Conservation (phyloP, 2,113 vertebrate species). For the Orthonyx spaldingii region DNA sequence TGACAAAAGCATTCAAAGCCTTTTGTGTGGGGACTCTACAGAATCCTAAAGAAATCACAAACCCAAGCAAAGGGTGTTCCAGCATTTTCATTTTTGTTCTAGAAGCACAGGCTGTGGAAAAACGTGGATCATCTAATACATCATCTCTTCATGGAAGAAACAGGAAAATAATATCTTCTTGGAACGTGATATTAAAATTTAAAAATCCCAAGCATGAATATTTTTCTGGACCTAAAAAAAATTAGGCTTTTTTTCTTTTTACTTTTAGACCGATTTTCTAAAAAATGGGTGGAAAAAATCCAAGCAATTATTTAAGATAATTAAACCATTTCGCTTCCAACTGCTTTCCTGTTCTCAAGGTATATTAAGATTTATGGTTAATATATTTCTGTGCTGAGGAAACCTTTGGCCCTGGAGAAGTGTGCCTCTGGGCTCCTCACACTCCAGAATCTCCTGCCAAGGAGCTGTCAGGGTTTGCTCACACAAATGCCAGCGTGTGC, state of each 20-base stretch:
- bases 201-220: background rate
- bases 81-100: background rate
- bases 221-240: background rate
- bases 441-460: background rate
- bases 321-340: background rate
- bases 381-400: background rate
- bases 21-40: background rate
- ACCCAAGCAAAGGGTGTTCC: fast-evolving
- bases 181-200: background rate
- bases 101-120: background rate
- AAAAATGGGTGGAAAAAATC: background rate
- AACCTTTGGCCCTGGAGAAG: background rate
- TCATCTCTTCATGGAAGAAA: background rate
- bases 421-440: background rate
- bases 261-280: background rate
- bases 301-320: background rate
- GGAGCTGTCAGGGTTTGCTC: background rate
- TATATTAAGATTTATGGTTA: background rate
- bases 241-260: background rate
- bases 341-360: background rate
- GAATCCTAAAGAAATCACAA: background rate
- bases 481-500: background rate
- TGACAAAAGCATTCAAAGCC: background rate
- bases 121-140: background rate
- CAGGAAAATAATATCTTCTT: background rate